phyloP scores from a whole-genome alignment of 2,797 vertebrate genomes.

The Cyprinodon diabolis region DNA sequence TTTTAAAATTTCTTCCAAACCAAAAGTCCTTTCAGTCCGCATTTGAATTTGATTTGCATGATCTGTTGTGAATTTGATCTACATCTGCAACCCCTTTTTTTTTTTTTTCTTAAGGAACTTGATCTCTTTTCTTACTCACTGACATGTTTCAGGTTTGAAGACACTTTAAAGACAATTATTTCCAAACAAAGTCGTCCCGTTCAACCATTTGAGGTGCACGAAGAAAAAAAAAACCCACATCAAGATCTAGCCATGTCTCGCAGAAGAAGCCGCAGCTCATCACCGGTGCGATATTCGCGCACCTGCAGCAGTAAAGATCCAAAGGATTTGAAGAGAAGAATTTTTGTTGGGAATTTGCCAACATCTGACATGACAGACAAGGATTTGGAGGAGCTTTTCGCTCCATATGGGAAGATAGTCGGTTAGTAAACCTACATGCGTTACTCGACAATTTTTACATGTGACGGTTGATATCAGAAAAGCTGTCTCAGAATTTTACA shows the following conservation, averaged over 20 bases:
- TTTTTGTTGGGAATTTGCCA: constrained; percentile 94
- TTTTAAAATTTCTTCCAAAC: background rate
- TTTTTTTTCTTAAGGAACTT: constrained; percentile 71
- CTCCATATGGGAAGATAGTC: constrained; percentile 87
- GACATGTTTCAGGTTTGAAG: constrained; percentile 81
- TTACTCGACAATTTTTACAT: constrained; percentile 29
- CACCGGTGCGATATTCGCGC: constrained; percentile 63
- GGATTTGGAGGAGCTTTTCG: constrained; percentile 91
- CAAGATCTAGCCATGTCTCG: constrained; percentile 82
- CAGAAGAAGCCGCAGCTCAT: constrained; percentile 84
- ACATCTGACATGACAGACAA: constrained; percentile 88
- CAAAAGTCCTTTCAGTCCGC: constrained; percentile 19
- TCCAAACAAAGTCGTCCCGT: constrained; percentile 46
- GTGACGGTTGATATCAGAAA: constrained; percentile 16
- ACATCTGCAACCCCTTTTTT: constrained; percentile 42
- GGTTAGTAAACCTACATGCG: constrained; percentile 82
- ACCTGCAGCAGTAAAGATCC: constrained; percentile 88
- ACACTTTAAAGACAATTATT: constrained; percentile 62
- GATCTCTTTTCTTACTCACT: constrained; percentile 76
- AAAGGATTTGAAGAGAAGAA: constrained; percentile 88
- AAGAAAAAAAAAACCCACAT: constrained; percentile 56
- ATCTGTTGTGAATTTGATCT: constrained; percentile 51
- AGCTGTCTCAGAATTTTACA: constrained; percentile 32
- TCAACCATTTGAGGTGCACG: constrained; percentile 62
- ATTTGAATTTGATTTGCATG: constrained; percentile 46